Conservation (phyloP, 2,797 vertebrate species). For the Lates japonicus region DNA sequence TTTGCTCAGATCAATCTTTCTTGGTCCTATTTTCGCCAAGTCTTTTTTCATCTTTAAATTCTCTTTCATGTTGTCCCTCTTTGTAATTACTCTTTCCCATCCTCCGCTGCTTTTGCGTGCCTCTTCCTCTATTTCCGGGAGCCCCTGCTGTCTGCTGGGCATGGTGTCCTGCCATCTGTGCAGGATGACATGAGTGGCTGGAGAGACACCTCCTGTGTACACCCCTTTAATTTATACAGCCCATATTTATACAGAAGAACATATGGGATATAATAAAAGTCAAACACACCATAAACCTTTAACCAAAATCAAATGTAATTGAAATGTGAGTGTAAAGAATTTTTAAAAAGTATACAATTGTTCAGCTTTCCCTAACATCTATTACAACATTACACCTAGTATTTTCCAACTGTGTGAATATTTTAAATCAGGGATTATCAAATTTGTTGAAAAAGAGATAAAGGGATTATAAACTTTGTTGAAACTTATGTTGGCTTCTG, state of each 20-base stretch:
- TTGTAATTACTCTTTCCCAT: conserved; percentile 61
- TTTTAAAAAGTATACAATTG: neutral
- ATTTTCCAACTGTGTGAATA: conserved; percentile 18
- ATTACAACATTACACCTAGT: conserved; percentile 17
- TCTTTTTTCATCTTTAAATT: conserved; percentile 48
- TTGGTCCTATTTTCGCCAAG: conserved; percentile 44
- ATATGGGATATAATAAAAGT: conserved; percentile 19
- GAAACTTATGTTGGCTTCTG: conserved; percentile 35
- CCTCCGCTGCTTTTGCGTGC: conserved; percentile 47
- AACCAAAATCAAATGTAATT: neutral
- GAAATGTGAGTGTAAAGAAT: neutral
- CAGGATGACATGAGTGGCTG: conserved; percentile 59
- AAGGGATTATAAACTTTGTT: conserved; percentile 44
- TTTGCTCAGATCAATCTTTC: conserved; percentile 46
- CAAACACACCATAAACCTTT: conserved; percentile 1
- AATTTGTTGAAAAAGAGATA: conserved; percentile 52
- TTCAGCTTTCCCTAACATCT: conserved; percentile 5
- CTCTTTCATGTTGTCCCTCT: conserved; percentile 64
- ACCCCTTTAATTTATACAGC: conserved; percentile 33
- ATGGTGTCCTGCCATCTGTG: conserved; percentile 78
- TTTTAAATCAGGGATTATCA: conserved; percentile 43
- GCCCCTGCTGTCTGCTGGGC: conserved; percentile 70
- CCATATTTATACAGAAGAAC: conserved; percentile 20
- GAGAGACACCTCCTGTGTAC: conserved; percentile 39
- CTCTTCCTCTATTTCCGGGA: conserved; percentile 63